Percentiles rank a stretch among this genome's conserved stretches.
Conservation (phyloP, 2,113 vertebrate species). For the Rattus rattus region DNA sequence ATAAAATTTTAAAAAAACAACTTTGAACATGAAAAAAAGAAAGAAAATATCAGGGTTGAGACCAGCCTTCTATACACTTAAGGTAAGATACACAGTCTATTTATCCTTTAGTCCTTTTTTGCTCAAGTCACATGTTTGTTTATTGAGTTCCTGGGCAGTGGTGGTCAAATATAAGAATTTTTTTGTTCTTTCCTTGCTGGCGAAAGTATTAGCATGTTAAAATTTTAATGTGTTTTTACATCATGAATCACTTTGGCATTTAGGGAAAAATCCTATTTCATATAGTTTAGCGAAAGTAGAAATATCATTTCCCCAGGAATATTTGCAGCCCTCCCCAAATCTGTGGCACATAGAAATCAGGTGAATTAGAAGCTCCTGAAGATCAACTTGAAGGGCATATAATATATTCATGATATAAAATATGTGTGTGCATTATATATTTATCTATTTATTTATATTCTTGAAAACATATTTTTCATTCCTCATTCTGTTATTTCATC, state of each 20-base stretch:
- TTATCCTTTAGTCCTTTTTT: not conserved
- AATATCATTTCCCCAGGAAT: not conserved
- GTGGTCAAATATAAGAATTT: not conserved
- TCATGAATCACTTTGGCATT: not conserved
- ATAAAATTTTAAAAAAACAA: not conserved
- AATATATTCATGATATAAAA: not conserved
- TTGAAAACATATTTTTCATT: not conserved
- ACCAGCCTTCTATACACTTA: not conserved
- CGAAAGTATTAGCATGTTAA: not conserved
- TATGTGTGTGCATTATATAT: not conserved
- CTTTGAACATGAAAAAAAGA: not conserved
- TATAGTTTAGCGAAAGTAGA: not conserved
- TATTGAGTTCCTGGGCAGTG: not conserved
- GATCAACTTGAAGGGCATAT: not conserved
- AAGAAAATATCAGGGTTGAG: not conserved
- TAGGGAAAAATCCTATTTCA: conserved; percentile 18
- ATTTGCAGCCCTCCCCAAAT: not conserved
- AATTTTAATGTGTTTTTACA: not conserved
- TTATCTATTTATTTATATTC: not conserved
- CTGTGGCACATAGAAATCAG: not conserved
- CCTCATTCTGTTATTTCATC: not conserved
- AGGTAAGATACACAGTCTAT: not conserved
- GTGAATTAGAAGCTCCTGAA: not conserved
- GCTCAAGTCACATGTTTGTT: not conserved
- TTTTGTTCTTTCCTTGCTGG: not conserved